phyloP scores from a whole-genome alignment of 1,140 invertebrate genomes.

The Drosophila nebulosa region DNA sequence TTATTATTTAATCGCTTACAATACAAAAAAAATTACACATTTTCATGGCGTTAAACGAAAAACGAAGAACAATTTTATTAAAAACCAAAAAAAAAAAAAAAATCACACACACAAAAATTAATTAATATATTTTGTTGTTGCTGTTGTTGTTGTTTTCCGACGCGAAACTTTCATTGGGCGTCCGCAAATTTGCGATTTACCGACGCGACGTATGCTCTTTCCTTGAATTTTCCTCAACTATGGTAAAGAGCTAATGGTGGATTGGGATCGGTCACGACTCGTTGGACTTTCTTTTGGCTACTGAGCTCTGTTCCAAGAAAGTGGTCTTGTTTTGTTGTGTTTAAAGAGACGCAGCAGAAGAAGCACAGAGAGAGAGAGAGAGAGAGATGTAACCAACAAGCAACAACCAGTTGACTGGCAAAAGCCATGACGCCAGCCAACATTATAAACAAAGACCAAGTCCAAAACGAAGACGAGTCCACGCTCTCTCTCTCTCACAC shows the following conservation, averaged over 20 bases:
- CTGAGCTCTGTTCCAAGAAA: conserved; percentile 76
- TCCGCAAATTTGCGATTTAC: conserved; percentile 2
- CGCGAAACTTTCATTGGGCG: conserved; percentile 55
- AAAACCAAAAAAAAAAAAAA: too few species aligned
- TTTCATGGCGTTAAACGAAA: background rate
- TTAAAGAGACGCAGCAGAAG: conserved; percentile 45
- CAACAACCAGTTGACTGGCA: conserved; percentile 58
- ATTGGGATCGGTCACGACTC: conserved; percentile 58
- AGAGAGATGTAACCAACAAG: conserved; percentile 32
- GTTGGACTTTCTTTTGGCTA: conserved; percentile 80
- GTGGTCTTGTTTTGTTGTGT: conserved; percentile 76
- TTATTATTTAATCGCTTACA: conserved; percentile 66
- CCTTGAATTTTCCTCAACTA: background rate
- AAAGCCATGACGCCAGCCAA: conserved; percentile 31
- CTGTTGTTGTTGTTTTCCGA: too few species aligned
- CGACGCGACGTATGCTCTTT: background rate
- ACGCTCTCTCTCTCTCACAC: background rate
- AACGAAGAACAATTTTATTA: too few species aligned
- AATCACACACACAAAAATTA: too few species aligned
- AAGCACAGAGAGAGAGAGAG: too few species aligned
- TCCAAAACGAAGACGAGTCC: background rate
- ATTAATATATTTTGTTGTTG: too few species aligned
- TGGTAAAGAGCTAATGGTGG: conserved; percentile 18
- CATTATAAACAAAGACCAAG: background rate
- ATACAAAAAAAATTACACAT: conserved; percentile 59